phyloP scores from a whole-genome alignment of 1,140 invertebrate genomes.

The Drosophila mojavensis region DNA sequence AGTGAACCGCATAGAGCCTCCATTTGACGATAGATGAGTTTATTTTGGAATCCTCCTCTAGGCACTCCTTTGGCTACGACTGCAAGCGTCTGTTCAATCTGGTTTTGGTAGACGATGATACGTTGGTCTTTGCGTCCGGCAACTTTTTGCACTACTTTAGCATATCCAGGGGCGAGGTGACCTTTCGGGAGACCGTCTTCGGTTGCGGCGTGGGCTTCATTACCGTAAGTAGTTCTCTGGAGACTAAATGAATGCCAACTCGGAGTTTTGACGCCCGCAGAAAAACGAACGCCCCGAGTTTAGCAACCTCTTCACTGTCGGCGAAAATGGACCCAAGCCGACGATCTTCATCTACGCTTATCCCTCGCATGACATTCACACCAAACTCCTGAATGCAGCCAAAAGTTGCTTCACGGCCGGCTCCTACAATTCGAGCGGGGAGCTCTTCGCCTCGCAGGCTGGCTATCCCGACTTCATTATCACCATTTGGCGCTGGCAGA shows the following conservation, averaged over 20 bases:
- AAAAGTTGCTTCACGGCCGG: slow-evolving; percentile 89
- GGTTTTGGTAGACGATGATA: slow-evolving; percentile 88
- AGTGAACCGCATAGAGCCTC: background rate
- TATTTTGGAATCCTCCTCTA: slow-evolving; percentile 59
- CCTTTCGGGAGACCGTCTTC: slow-evolving; percentile 89
- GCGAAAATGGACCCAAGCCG: slow-evolving; percentile 92
- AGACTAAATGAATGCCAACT: background rate
- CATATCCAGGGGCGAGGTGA: slow-evolving; percentile 87
- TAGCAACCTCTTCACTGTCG: slow-evolving; percentile 91
- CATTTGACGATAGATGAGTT: background rate
- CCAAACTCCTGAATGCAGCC: slow-evolving; percentile 90
- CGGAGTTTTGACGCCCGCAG: slow-evolving; percentile 82
- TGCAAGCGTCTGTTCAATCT: slow-evolving; percentile 92
- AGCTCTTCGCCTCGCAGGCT: slow-evolving; percentile 92
- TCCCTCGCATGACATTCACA: slow-evolving; percentile 90
- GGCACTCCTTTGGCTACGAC: slow-evolving; percentile 95
- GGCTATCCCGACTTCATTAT: slow-evolving; percentile 93
- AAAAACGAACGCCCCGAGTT: slow-evolving; percentile 88
- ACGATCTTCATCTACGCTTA: slow-evolving; percentile 93
- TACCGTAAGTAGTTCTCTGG: slow-evolving; percentile 85
- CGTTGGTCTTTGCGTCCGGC: slow-evolving; percentile 91
- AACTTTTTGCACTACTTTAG: slow-evolving; percentile 92
- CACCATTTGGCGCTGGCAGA: slow-evolving; percentile 94
- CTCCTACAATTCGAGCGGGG: slow-evolving; percentile 92
- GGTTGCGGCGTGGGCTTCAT: slow-evolving; percentile 92